These are phyloP conservation scores for Danaus plexippus DNA, from an alignment of 1,140 invertebrate genomes.

Conservation along the genomic window DNA sequence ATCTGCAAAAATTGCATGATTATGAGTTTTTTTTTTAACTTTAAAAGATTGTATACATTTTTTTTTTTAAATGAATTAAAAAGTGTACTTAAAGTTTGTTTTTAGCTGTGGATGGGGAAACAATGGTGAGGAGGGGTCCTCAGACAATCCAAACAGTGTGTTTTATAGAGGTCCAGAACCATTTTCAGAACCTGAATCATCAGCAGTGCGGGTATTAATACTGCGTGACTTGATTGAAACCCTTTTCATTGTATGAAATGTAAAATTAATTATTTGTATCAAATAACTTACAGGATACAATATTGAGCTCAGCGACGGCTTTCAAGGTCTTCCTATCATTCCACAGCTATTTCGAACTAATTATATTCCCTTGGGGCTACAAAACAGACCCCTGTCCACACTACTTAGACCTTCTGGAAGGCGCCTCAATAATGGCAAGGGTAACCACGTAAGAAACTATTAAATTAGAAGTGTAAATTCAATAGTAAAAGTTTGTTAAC, in stretches of 20 bases:
- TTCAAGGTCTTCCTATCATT: conserved; percentile 86
- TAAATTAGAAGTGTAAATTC: conserved; percentile 17
- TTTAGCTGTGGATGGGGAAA: conserved; percentile 80
- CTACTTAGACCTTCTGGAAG: conserved; percentile 76
- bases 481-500: not conserved
- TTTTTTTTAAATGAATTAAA: too few species aligned
- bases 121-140: conserved; percentile 79
- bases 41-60: too few species aligned
- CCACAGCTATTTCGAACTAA: conserved; percentile 91
- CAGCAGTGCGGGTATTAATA: conserved; percentile 72
- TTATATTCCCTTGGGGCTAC: conserved; percentile 89
- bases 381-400: conserved; percentile 78
- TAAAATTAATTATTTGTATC: not conserved
- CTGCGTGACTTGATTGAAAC: not conserved
- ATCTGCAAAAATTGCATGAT: too few species aligned
- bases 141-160: conserved; percentile 86
- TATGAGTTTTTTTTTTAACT: too few species aligned
- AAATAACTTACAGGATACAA: conserved; percentile 69
- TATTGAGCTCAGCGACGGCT: conserved; percentile 65
- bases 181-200: conserved; percentile 94
- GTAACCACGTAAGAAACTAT: conserved; percentile 47
- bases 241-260: not conserved
- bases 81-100: conserved; percentile 10
- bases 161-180: conserved; percentile 88
- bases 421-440: conserved; percentile 51